Conservation (phyloP, 2,797 vertebrate genomes). For the Tarsius wallacei region DNA sequence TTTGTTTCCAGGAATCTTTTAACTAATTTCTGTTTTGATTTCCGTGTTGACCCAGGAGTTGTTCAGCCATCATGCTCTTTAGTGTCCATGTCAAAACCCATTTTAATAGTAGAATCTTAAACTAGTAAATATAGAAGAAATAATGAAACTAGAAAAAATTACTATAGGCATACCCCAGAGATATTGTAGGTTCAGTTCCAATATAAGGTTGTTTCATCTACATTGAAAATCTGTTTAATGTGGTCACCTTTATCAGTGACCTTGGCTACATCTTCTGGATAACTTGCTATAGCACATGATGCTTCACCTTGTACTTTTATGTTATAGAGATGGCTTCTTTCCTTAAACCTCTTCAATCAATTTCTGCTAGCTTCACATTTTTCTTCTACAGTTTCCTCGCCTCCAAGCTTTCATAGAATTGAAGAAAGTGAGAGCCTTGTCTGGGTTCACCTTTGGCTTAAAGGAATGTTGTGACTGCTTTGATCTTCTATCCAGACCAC, state of each 20-base stretch:
- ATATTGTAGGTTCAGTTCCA: background rate
- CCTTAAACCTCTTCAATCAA: background rate
- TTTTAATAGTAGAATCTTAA: constrained; percentile 4
- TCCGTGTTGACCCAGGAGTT: too few species aligned
- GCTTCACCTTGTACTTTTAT: background rate
- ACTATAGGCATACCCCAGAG: background rate
- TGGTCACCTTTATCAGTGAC: background rate
- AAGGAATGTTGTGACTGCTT: background rate
- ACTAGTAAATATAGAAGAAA: constrained; percentile 11
- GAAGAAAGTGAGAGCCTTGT: background rate
- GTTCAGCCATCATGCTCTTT: too few species aligned
- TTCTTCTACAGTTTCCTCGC: background rate
- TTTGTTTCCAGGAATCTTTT: too few species aligned
- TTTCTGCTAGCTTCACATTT: background rate
- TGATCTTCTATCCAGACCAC: background rate
- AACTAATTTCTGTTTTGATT: too few species aligned
- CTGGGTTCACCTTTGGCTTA: background rate
- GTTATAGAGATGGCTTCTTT: background rate
- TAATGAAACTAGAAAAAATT: constrained; percentile 58
- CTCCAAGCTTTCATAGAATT: background rate
- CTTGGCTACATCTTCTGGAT: background rate
- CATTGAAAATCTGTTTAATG: background rate
- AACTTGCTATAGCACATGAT: background rate
- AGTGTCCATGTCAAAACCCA: background rate
- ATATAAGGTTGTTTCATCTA: background rate